Evolutionary conservation across 2,888 invertebrate species (phyloP).

Genomic region (Dioctria linearis): DNA sequence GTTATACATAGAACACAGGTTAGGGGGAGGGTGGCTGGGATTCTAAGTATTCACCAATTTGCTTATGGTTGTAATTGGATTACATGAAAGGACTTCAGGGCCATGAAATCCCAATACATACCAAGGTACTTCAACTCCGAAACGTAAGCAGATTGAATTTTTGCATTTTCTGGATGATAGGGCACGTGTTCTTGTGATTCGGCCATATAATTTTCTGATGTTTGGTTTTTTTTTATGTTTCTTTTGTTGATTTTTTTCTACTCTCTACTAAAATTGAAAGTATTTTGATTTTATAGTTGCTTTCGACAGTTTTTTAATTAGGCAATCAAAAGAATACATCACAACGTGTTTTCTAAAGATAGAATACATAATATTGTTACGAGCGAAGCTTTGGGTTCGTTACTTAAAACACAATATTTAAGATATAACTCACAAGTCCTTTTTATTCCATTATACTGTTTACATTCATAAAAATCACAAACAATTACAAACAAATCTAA

Average conservation of each 20-base stretch:
- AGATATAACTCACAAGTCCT: too few relatives aligned
- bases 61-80: constrained; percentile 13
- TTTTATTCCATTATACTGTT: too few relatives aligned
- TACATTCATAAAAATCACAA: too few relatives aligned
- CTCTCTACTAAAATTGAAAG: too few relatives aligned
- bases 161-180: not conserved
- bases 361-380: too few relatives aligned
- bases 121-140: not conserved
- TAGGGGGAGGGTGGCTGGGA: not conserved
- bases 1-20: not conserved
- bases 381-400: too few relatives aligned
- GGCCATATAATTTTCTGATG: not conserved
- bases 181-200: not conserved
- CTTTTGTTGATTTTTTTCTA: not conserved
- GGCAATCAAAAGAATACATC: too few relatives aligned
- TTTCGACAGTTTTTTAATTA: too few relatives aligned
- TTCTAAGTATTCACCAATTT: constrained; percentile 12
- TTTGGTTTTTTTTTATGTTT: not conserved
- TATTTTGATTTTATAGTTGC: too few relatives aligned
- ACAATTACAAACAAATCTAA: too few relatives aligned
- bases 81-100: constrained; percentile 3
- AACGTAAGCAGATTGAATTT: not conserved
- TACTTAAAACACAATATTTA: too few relatives aligned
- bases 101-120: not conserved
- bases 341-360: too few relatives aligned